Conservation (phyloP, 2,113 vertebrate genomes). For the Oryzias celebensis region DNA sequence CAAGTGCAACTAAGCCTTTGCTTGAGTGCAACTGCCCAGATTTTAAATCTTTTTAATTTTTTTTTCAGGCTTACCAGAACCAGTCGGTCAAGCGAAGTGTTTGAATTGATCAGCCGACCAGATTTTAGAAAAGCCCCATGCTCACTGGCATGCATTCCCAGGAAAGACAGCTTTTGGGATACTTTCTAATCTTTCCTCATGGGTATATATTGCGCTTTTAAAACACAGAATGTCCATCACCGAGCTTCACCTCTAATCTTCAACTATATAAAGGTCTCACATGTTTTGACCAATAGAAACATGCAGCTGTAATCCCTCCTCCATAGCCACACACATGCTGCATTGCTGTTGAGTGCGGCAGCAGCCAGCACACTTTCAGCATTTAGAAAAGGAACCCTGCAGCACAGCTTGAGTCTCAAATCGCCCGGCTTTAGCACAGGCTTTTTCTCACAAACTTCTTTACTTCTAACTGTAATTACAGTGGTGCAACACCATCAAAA, state of each 20-base stretch:
- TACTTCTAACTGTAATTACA: conserved; percentile 29
- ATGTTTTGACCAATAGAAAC: conserved; percentile 32
- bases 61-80: conserved; percentile 15
- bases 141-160: conserved; percentile 34
- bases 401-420: conserved; percentile 50
- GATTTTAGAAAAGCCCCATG: conserved; percentile 44
- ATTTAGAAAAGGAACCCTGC: conserved; percentile 61
- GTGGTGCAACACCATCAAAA: neutral
- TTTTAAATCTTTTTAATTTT: conserved; percentile 19
- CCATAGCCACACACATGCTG: conserved; percentile 1
- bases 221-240: conserved; percentile 36
- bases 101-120: conserved; percentile 33
- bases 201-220: conserved; percentile 51
- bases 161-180: conserved; percentile 42
- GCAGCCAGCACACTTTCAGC: conserved; percentile 40
- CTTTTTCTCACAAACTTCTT: conserved; percentile 44
- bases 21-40: conserved; percentile 13
- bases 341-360: conserved; percentile 20
- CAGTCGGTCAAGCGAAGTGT: conserved; percentile 32
- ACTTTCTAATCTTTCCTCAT: conserved; percentile 61
- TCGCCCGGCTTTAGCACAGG: conserved; percentile 39
- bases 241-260: conserved; percentile 44
- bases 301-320: conserved; percentile 13
- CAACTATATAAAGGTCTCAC: conserved; percentile 41
- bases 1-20: conserved; percentile 36